Base-by-base conservation (phyloP, 2,113 vertebrate species). In the Chunga burmeisteri region DNA sequence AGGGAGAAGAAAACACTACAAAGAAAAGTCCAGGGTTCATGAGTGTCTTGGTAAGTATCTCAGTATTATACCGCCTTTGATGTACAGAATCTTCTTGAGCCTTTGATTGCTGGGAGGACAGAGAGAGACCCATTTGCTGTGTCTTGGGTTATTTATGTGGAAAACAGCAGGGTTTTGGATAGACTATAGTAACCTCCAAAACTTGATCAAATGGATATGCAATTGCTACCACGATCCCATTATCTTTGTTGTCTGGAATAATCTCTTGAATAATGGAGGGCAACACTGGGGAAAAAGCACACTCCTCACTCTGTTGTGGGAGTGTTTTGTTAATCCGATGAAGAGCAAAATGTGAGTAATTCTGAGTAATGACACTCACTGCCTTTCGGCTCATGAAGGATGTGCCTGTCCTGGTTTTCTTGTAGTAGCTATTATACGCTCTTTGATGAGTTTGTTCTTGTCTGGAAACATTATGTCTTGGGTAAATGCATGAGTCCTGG, bases 11-110 rank as follows among this genome's bases (percentile, higher is more conserved):
- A 98, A 98, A 90, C 65, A 88, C 56, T 94, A 96, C 38, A 91
- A 90, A 88, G 97, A 97, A 22, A 98, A 98, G 47, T 65, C 86
- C 17, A 97, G 98, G 17, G 74, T 97, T 79, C 95, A 38, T 6
- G 90, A 98, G 74, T 97, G 98, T 13, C 98, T 98, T 50, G 98
- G 99, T 99, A 96, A 99, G 99, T 93, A 84, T 70, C 59, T 13
- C 6, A 58, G 21, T 52, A 16, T 81, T 81, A 14, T 7, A 10
- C 16, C 6, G 4, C 13, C 75, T 96, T 86, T 91, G 46, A 32
- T 79, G 46, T 50, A 44, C n/a, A 53, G 52, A 14, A 27, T 55
- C 40, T 56, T 72, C 32, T 49, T 52, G 38, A 85, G 84, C 59
- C 83, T 94, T 88, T 89, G 87, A 34, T 80, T 44, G 15, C 61